Evolutionary conservation across 1,140 invertebrate genomes (phyloP), one percentile per base, ranked within the genome.

Genomic region (Parasteatoda tepidariorum): DNA sequence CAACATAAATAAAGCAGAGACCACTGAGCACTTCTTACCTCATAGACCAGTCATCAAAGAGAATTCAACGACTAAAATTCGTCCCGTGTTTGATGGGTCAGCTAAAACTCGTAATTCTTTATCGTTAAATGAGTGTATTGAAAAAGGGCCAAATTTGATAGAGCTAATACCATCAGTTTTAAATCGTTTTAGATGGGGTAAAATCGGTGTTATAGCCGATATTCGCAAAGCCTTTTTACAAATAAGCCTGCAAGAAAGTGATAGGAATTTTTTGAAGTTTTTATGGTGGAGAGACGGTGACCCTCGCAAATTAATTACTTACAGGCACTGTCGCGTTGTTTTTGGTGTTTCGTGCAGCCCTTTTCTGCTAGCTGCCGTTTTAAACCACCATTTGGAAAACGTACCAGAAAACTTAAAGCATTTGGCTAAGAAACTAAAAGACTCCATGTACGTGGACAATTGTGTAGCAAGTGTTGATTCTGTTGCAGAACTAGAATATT

Each of bases 361-460:
- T 18, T 64, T 64, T 64, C 34, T 67, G 13, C 22, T 28, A 38
- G 34, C 13, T 33, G 7, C 64, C 6, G 11, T 24, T n/a, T n/a
- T 7, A 5, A n/a, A 59, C 22, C 55, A 59, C 55, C 5, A 7
- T 59, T 24, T 59, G 15, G 55, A 59, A 24, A 59, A 59, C 15
- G 55, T n/a, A n/a, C 15, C 15, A 24, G n/a, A 59, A 59, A 24
- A 24, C 22, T 18, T 18, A n/a, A 59, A 59, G 15, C 4, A 59
- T 59, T 18, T 59, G 4, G 55, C 55, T n/a, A 24, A 24, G 18
- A 59, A 59, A 59, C 55, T 59, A 5, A 59, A 59, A 59, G 55
- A 59, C 55, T 59, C 55, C 18, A n/a, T 67, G 11, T 34, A 67
- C n/a, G 64, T 67, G 0, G 64, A 67, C n/a, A 67, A 67, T 67